These are phyloP conservation scores for Plodia interpunctella DNA, from an alignment of 1,140 invertebrate species.

Conservation along the genomic window DNA sequence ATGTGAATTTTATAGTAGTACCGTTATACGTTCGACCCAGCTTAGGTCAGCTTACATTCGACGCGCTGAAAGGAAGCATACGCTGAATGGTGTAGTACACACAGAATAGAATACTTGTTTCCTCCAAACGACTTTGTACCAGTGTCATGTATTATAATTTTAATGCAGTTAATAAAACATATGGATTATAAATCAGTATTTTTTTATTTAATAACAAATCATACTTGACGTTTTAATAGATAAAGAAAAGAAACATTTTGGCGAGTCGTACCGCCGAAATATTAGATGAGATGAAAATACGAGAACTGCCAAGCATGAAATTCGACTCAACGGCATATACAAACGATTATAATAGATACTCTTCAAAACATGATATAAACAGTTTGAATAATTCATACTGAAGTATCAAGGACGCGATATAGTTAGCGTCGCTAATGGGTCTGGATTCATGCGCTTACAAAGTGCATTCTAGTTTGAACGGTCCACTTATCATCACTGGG, in stretches of 20 bases:
- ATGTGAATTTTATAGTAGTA: too few relatives aligned
- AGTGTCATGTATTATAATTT: too few relatives aligned
- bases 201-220: slow-evolving; percentile 39
- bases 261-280: slow-evolving; percentile 29
- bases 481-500: background rate
- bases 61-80: too few relatives aligned
- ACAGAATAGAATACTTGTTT: too few relatives aligned
- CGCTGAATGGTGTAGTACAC: too few relatives aligned
- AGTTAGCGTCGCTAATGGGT: background rate
- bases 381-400: slow-evolving; percentile 5
- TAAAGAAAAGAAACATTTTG: slow-evolving; percentile 41
- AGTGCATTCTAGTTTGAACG: background rate
- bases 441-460: background rate
- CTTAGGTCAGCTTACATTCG: too few relatives aligned
- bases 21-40: too few relatives aligned
- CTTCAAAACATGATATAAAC: slow-evolving; percentile 6
- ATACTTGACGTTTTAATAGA: slow-evolving; percentile 39
- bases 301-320: background rate
- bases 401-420: background rate
- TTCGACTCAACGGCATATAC: background rate
- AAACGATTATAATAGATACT: slow-evolving; percentile 5
- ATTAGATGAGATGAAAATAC: background rate
- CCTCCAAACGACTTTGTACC: too few relatives aligned
- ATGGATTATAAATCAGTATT: slow-evolving; percentile 8
- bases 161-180: too few relatives aligned